Percentiles rank a stretch among this genome's conserved stretches.
phyloP scores from a whole-genome alignment of 2,113 vertebrate species.

The Lagopus muta region DNA sequence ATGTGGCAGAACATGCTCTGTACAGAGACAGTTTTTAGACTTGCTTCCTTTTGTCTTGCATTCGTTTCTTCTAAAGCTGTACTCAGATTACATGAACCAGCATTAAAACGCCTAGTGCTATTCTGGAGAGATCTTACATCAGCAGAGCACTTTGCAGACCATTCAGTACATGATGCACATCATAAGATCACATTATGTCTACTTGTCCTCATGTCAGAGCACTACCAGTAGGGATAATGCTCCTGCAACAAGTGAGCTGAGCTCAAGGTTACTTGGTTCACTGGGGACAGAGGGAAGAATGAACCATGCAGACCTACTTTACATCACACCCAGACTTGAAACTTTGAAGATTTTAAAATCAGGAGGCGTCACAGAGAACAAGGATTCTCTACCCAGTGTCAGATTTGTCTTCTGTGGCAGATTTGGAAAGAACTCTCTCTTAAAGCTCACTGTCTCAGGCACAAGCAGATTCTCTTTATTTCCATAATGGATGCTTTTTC shows the following conservation, averaged over 20 bases:
- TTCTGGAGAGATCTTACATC: not conserved
- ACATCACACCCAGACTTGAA: not conserved
- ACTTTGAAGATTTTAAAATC: not conserved
- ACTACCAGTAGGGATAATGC: not conserved
- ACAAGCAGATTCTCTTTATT: not conserved
- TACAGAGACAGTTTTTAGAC: not conserved
- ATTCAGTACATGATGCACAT: not conserved
- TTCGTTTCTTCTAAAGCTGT: not conserved
- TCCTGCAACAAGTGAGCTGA: not conserved
- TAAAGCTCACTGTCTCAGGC: not conserved
- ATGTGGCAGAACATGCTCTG: not conserved
- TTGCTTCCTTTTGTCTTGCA: not conserved
- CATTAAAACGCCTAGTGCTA: not conserved
- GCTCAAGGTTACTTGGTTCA: not conserved
- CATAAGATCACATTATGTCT: not conserved
- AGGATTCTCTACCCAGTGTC: not conserved
- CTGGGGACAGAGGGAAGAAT: not conserved
- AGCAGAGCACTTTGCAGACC: constrained; percentile 28
- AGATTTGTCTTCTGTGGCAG: not conserved
- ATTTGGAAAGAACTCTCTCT: not conserved
- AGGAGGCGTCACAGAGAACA: not conserved
- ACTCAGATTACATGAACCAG: constrained; percentile 41
- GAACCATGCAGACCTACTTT: not conserved
- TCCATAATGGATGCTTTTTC: not conserved
- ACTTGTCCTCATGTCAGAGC: not conserved